Base-by-base conservation (phyloP, 92 coral and sea anemone species). In the Epizoanthus fatuus region DNA sequence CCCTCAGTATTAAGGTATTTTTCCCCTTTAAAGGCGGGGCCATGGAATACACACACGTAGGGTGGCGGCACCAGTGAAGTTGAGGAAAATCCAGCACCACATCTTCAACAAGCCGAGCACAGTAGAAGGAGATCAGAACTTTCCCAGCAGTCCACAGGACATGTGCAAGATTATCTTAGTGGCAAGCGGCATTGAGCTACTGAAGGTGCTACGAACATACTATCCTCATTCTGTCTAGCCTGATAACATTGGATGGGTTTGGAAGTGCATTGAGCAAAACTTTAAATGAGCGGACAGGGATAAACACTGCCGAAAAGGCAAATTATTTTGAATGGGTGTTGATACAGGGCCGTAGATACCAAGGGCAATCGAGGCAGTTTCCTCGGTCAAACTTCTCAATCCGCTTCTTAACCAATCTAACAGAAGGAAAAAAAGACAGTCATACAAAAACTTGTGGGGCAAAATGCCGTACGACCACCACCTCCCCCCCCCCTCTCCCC, bases 241-340 rank as follows among this genome's bases (percentile, higher is more conserved):
- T 8, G 69, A 57, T 58, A 76, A 76, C 51, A 76, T 76, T 58
- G 81, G 69, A 7, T 76, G 81, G 81, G 39, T 76, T 20, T 76
- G 81, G 81, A 76, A 59, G 66, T 38, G 8, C 20, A 38, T 76
- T 39, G 56, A 76, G 15, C 68, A 59, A 6, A 76, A 22, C 10
- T 38, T 57, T 76, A 22, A 59, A 58, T 15, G 51, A 58, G 81
- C 15, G 6, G 42, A 22, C 38, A 5, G 19, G 12, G 44, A 29
- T 10, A 11, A 64, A 42, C 5, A 42, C 0, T 4, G 47, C 14
- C 32, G 69, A 64, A 39, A 64, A 64, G 14, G 42, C 44, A 32
- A 2, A 42, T 42, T 42, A 42, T 4, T 42, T 42, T 42, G 6
- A 42, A 42, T 42, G 5, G 5, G 7, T 42, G 47, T 42, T 42